Conservation (phyloP, 2,888 invertebrate species). For the Furcula furcula region DNA sequence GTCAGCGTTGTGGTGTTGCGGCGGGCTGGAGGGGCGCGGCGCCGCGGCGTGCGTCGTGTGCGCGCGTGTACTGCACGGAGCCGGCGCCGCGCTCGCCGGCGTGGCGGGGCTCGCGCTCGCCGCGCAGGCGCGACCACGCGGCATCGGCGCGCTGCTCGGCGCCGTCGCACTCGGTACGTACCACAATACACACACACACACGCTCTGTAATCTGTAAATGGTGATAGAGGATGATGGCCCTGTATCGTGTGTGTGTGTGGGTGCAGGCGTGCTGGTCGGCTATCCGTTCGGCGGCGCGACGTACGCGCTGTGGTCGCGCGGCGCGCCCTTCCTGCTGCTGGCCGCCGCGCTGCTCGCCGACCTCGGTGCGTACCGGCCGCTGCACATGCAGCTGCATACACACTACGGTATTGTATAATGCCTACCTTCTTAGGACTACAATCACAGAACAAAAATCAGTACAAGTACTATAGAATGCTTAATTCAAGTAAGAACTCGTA, state of each 20-base stretch:
- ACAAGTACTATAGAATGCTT: too few relatives aligned
- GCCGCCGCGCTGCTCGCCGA: conserved; percentile 46
- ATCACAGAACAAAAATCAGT: too few relatives aligned
- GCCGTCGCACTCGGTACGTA: conserved; percentile 62
- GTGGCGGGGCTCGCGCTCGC: conserved; percentile 62
- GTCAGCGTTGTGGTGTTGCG: conserved; percentile 5
- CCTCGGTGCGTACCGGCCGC: conserved; percentile 38
- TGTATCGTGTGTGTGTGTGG: background rate
- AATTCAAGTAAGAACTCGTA: too few relatives aligned
- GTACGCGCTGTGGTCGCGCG: conserved; percentile 53
- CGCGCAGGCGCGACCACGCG: conserved; percentile 34
- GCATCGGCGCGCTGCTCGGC: conserved; percentile 54
- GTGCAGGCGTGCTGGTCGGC: conserved; percentile 67
- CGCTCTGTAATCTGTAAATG: too few relatives aligned
- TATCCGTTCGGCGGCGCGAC: conserved; percentile 69
- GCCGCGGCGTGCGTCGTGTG: conserved; percentile 38
- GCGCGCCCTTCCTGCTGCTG: conserved; percentile 60
- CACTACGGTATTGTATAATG: too few relatives aligned
- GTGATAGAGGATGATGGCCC: too few relatives aligned
- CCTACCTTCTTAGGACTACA: too few relatives aligned
- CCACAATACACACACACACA: too few relatives aligned
- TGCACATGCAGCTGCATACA: too few relatives aligned
- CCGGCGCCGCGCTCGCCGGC: conserved; percentile 54
- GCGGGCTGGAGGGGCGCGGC: conserved; percentile 28
- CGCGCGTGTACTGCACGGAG: conserved; percentile 50